Percentiles rank a stretch among this genome's conserved stretches.
Conservation (phyloP, 2,888 invertebrate species). For the Ectropis crepuscularia region DNA sequence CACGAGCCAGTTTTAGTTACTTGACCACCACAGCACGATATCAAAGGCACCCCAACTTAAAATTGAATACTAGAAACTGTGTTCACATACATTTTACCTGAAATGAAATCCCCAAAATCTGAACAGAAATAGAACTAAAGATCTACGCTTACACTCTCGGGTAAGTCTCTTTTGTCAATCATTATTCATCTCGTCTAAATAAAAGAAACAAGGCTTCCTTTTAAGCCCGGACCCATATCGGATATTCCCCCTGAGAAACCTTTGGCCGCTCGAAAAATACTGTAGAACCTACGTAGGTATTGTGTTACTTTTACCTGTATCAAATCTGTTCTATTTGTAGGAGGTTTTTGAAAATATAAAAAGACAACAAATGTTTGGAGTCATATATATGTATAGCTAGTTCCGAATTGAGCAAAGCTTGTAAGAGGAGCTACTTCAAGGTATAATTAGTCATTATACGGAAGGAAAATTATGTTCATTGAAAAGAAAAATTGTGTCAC, state of each 20-base stretch:
- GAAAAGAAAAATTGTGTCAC: no score
- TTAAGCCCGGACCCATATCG: constrained; percentile 29
- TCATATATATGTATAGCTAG: no score
- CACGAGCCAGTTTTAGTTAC: no score
- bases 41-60: no score
- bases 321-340: background rate
- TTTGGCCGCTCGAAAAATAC: constrained; percentile 16
- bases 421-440: no score
- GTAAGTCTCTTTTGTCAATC: constrained; percentile 26
- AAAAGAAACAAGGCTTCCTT: constrained; percentile 29
- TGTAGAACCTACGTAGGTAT: background rate
- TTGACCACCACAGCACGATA: no score
- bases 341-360: background rate
- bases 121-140: constrained; percentile 6
- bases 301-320: background rate
- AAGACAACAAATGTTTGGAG: no score
- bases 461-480: no score
- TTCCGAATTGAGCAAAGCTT: no score
- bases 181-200: constrained; percentile 33
- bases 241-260: constrained; percentile 29
- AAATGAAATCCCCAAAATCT: background rate
- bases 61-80: background rate
- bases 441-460: no score
- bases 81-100: background rate
- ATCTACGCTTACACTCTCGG: constrained; percentile 14